Base-by-base conservation (phyloP, 2,888 invertebrate genomes). In the Drosophila hawaiiensis region DNA sequence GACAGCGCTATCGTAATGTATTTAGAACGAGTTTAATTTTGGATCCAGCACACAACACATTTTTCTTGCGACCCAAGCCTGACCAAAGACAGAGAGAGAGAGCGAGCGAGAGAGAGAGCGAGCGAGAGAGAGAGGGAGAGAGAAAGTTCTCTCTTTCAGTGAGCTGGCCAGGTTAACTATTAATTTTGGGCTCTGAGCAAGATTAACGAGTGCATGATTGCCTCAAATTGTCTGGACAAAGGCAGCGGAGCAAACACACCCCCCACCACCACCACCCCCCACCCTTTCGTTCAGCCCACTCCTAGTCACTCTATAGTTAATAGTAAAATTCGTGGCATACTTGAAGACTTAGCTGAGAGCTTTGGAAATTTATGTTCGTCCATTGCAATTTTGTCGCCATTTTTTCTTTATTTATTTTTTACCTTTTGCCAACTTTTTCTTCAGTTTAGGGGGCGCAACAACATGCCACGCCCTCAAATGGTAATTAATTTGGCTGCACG, bases 151-250 rank as follows among this genome's bases (percentile, higher is more conserved):
- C 31, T 5, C 37, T 0, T 19, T 29, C 19, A 12, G 29, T 16
- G 28, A 55, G 54, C 61, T 59, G 68, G 78, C 80, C 87, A 89
- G 87, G 89, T 91, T 87, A 88, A 91, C 91, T 89, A 91, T 91
- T 92, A 92, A 91, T 92, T 89, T 91, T 84, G 83, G 83, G 80
- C 87, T 82, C 85, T 85, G 88, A 91, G 90, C 84, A 85, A 91
- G 88, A 90, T 92, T 92, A 92, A 91, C 91, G 91, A 91, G 88
- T 91, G 82, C 91, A 90, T 90, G 91, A 91, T 90, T 91, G 91
- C 91, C 85, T 89, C 87, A 90, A 91, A 91, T 91, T 89, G 84
- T 84, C 80, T 76, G 70, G 58, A 52, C 63, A 64, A 29, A 29
- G 31, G 53, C 43, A 54, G 33, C n/a, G 19, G 12, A 22, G 19